phyloP scores from a whole-genome alignment of 2,113 vertebrate genomes.

The Ariopsis seemanni region DNA sequence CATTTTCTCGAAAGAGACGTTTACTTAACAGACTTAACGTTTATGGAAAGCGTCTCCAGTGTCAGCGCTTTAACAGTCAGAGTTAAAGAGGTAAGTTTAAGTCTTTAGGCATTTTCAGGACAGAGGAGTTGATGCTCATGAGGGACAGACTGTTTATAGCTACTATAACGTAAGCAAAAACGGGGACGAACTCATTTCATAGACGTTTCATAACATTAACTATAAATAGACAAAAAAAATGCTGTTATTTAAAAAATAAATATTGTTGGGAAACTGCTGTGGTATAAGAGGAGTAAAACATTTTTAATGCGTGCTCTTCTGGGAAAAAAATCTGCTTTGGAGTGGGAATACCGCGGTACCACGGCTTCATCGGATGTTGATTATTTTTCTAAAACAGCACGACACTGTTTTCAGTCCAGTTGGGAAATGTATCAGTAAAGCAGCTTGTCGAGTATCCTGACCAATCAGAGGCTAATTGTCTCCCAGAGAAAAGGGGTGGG shows the following conservation, averaged over 20 bases:
- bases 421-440: constrained; percentile 77
- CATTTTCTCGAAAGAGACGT: neutral
- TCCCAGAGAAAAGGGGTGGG: constrained; percentile 21
- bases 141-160: neutral
- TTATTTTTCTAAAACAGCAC: too few relatives aligned
- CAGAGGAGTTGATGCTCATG: neutral
- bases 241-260: neutral
- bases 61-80: neutral
- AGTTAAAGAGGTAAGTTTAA: neutral
- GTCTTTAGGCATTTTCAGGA: neutral
- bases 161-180: neutral
- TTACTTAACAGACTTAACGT: neutral
- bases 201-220: neutral
- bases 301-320: too few relatives aligned
- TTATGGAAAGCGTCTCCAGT: neutral
- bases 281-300: neutral
- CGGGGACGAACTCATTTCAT: neutral
- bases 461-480: constrained; percentile 53
- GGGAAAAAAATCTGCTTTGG: neutral
- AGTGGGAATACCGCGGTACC: too few relatives aligned
- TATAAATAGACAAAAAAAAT: neutral
- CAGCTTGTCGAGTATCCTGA: constrained; percentile 62
- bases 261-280: too few relatives aligned
- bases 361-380: too few relatives aligned
- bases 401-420: neutral